These are phyloP conservation scores for Lasaia peninsularis DNA, from an alignment of 1,140 invertebrate genomes.

Conservation along the genomic window DNA sequence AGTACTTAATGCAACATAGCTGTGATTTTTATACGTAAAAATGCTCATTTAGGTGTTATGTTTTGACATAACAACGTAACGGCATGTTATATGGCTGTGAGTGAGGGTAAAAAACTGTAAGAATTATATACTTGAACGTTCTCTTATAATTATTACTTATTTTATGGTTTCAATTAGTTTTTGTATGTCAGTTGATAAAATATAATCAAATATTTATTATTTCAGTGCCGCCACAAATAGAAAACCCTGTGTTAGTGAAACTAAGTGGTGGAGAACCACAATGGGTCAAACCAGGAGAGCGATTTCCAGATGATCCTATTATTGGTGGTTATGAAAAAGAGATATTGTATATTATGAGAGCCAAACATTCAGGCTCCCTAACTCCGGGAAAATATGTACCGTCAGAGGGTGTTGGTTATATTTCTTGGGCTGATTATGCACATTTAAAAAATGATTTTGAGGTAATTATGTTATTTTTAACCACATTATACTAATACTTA, in stretches of 20 bases:
- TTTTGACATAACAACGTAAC: no score
- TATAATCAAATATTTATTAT: not conserved
- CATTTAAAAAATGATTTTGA: constrained; percentile 84
- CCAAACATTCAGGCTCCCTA: constrained; percentile 78
- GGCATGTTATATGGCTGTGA: no score
- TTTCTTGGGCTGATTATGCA: constrained; percentile 86
- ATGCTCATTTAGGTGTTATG: no score
- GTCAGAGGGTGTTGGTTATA: constrained; percentile 81
- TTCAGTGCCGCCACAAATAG: constrained; percentile 10
- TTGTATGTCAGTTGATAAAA: no score
- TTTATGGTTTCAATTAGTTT: no score
- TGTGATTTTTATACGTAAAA: no score
- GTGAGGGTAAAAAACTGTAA: no score
- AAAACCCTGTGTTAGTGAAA: not conserved
- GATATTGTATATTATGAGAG: constrained; percentile 81
- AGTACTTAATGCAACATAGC: no score
- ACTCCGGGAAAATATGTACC: constrained; percentile 85
- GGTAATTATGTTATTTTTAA: constrained; percentile 45
- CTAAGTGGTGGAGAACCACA: constrained; percentile 2
- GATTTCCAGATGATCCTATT: constrained; percentile 83
- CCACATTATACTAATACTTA: no score
- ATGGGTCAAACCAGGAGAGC: constrained; percentile 26
- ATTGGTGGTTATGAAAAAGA: constrained; percentile 83
- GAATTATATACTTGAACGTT: no score
- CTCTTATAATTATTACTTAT: no score